Conservation (phyloP, 2,797 vertebrate species). For the Poeciliopsis presidionis region DNA sequence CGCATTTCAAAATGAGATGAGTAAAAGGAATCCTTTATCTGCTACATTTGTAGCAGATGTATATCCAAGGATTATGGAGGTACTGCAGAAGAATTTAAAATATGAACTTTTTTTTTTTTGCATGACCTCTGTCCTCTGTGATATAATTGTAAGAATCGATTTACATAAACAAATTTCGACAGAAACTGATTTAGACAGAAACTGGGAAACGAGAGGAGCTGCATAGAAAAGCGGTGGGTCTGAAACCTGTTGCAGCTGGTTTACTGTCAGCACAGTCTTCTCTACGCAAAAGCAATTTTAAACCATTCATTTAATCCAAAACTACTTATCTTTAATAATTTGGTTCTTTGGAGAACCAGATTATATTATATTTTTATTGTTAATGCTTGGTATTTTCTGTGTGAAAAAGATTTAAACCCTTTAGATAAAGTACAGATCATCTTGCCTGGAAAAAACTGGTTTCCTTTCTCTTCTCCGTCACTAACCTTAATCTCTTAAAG, state of each 20-base stretch:
- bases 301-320: slow-evolving; percentile 24
- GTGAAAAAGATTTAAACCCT: not conserved
- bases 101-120: not conserved
- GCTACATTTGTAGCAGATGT: not conserved
- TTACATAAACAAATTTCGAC: slow-evolving; percentile 68
- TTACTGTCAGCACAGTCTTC: slow-evolving; percentile 23
- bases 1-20: not conserved
- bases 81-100: not conserved
- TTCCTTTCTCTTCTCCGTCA: slow-evolving; percentile 27
- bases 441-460: slow-evolving; percentile 2
- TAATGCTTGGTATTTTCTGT: not conserved
- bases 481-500: slow-evolving; percentile 65
- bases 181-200: slow-evolving; percentile 64
- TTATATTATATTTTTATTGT: not conserved
- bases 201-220: slow-evolving; percentile 68
- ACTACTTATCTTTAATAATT: slow-evolving; percentile 13
- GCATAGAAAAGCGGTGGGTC: slow-evolving; percentile 42
- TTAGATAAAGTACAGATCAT: slow-evolving; percentile 3
- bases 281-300: slow-evolving; percentile 30
- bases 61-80: not conserved
- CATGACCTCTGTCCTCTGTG: not conserved
- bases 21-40: not conserved
- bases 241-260: slow-evolving; percentile 61
- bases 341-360: slow-evolving; percentile 1
- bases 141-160: slow-evolving; percentile 48